A percentile compares a stretch with the other conserved stretches of the same genome.
Evolutionary conservation across 2,888 invertebrate species (phyloP).

Genomic region (Chalcis sispes): DNA sequence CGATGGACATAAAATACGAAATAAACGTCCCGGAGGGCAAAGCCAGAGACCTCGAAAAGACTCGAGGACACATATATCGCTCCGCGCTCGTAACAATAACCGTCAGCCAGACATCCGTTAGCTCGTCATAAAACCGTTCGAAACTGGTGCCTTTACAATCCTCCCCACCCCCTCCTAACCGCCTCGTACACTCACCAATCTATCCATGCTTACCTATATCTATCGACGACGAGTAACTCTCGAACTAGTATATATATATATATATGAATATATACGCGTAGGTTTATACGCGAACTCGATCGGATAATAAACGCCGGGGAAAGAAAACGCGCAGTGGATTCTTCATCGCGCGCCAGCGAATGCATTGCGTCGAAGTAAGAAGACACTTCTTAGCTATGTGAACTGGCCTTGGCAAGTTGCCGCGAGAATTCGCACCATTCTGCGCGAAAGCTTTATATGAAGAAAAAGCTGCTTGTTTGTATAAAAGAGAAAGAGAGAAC

Average conservation of each 20-base stretch:
- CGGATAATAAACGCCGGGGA: not conserved
- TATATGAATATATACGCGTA: not conserved
- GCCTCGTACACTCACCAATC: not conserved
- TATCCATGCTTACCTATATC: no score
- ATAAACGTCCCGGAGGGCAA: not conserved
- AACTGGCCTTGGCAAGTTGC: conserved; percentile 21
- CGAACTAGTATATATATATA: not conserved
- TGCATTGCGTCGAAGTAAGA: conserved; percentile 34
- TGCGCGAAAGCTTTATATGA: no score
- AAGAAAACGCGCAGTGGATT: no score
- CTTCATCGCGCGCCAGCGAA: no score
- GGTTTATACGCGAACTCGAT: not conserved
- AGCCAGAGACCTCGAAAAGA: no score
- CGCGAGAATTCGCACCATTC: no score
- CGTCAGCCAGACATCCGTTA: conserved; percentile 21
- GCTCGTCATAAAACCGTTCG: conserved; percentile 33
- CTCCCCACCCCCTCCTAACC: not conserved
- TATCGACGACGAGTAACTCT: not conserved
- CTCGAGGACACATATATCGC: not conserved
- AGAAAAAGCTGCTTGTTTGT: no score
- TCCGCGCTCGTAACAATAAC: conserved; percentile 27
- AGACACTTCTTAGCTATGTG: conserved; percentile 27
- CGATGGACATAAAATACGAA: not conserved
- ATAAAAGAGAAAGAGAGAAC: no score
- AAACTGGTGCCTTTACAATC: conserved; percentile 20